Evolutionary conservation across 1,140 invertebrate species (phyloP), one percentile per base, ranked within the genome.

Genomic region (Adelges cooleyi): DNA sequence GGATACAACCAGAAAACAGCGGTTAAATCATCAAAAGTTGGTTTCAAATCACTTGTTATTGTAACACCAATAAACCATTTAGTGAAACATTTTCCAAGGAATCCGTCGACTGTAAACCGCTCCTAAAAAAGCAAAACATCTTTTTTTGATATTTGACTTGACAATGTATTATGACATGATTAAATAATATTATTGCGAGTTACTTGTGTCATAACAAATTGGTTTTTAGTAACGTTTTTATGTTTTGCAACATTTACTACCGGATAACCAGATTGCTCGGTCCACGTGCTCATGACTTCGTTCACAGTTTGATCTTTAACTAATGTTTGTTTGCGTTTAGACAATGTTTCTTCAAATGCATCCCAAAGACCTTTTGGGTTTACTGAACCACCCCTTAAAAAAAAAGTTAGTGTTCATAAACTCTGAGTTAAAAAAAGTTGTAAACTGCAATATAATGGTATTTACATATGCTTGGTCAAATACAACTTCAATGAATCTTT

Each of bases 261-360:
- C 0, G 93, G 93, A 69, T 86, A 90, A 6, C 93, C 92, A 85
- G 89, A 94, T 76, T 97, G 92, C 40, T 82, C 79, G 0, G 89
- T 93, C 90, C 92, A 98, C 0, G 90, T 93, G 69, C 92, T 83
- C 87, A 97, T 90, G 49, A 96, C 86, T 17, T 79, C 73, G 0
- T 82, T 82, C 6, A 87, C 74, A 68, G 18, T 73, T 67, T 67
- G 33, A 36, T 18, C 56, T 17, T 71, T 72, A 3, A 75, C 68
- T 62, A 73, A 56, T 68, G 76, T 69, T 77, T 87, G 77, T 73
- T 86, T 71, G 68, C 82, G 83, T 0, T 77, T 9, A 18, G 29
- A 10, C 6, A 59, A 3, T 11, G 53, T 59, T 3, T 22, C 5
- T 11, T 59, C 38, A 1, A 59, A 59, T 2, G 53, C 38, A 9